phyloP scores from a whole-genome alignment of 2,113 vertebrate genomes.

The Lepisosteus oculatus region DNA sequence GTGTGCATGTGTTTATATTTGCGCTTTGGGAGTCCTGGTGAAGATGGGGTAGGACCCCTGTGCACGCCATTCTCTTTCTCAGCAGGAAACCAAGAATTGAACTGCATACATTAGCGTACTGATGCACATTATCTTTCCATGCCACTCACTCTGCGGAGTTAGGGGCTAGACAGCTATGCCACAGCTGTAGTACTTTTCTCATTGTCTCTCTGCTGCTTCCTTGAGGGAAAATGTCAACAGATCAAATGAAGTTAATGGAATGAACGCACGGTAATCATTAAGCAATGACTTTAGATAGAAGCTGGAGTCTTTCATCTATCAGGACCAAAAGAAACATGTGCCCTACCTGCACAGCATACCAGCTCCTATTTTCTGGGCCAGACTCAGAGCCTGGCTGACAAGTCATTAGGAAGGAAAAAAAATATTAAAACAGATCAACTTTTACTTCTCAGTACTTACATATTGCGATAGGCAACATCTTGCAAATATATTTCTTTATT shows the following conservation, averaged over 20 bases:
- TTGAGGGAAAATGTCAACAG: background rate
- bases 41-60: conserved; percentile 1
- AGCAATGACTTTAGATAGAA: background rate
- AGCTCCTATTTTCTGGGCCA: too few species aligned
- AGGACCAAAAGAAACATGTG: too few species aligned
- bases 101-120: background rate
- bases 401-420: too few species aligned
- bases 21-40: background rate
- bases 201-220: background rate
- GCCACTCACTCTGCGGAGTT: background rate
- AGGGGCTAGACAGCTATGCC: background rate
- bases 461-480: too few species aligned
- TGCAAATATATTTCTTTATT: too few species aligned
- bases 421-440: too few species aligned
- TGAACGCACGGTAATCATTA: background rate
- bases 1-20: conserved; percentile 7
- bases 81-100: conserved; percentile 3
- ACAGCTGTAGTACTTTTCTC: background rate
- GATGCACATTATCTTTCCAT: background rate
- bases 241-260: conserved; percentile 5
- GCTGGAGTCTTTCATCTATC: background rate
- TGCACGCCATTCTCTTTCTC: background rate
- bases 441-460: too few species aligned
- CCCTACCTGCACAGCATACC: too few species aligned
- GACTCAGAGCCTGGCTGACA: too few species aligned